phyloP scores from a whole-genome alignment of 2,113 vertebrate genomes.

The Trochalopteron elliotii region DNA sequence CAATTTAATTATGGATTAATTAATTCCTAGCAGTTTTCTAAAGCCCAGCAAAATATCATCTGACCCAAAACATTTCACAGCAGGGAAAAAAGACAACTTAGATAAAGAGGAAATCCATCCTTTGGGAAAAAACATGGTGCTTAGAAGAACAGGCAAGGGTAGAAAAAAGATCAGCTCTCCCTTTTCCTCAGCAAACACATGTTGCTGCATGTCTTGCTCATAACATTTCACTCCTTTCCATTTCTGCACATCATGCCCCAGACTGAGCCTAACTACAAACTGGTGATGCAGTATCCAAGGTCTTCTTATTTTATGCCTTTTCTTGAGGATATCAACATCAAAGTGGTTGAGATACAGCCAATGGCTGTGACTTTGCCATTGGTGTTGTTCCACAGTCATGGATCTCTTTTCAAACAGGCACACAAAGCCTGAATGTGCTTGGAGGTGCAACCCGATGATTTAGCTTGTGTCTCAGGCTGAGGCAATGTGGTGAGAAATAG shows the following conservation, averaged over 20 bases:
- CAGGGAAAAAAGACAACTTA: constrained; percentile 48
- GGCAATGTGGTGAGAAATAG: neutral
- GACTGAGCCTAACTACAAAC: neutral
- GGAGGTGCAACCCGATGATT: neutral
- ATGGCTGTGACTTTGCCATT: neutral
- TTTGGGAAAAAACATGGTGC: neutral
- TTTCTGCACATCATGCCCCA: neutral
- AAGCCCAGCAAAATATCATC: constrained; percentile 42
- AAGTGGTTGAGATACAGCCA: neutral
- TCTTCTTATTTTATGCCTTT: neutral
- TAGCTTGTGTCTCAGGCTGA: neutral
- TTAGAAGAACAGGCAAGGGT: neutral
- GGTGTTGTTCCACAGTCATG: neutral
- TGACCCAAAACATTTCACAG: constrained; percentile 61
- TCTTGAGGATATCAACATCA: neutral
- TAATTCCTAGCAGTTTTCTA: constrained; percentile 56
- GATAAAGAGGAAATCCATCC: constrained; percentile 45
- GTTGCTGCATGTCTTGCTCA: neutral
- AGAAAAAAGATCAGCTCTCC: constrained; percentile 4
- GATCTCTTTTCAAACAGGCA: neutral
- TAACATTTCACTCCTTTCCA: neutral
- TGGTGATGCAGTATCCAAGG: neutral
- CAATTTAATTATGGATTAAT: constrained; percentile 62
- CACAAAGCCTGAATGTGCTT: neutral
- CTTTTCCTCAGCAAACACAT: neutral